Base-by-base conservation (phyloP, 1,140 invertebrate genomes). In the Tetragnatha versicolor region DNA sequence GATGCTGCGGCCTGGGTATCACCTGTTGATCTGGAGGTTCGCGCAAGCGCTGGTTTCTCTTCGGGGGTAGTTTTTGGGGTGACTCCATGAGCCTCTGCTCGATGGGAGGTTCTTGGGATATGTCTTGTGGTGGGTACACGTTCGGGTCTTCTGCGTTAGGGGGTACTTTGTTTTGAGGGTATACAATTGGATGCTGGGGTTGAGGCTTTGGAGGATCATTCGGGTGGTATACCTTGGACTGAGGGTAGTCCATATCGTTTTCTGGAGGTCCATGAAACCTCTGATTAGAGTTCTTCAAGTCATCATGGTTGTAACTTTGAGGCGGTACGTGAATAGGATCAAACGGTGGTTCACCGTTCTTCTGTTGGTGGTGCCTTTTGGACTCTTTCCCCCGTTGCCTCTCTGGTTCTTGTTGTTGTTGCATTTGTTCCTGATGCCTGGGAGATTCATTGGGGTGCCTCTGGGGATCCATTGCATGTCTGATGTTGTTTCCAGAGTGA, bases 11-110 rank as follows among this genome's bases (percentile, higher is more conserved):
- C 9, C 61, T 65, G 22, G 73, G 73, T 6, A 39, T 55, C 1
- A 53, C 35, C 33, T 77, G 73, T 31, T 65, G 60, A 10, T 77
- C 73, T 12, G 73, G 73, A n/a, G 73, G 73, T 22, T 77, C 51
- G 2, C 73, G 60, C 10, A 77, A n/a, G 2, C 73, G 31, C 33
- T 77, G 73, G 17, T 77, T 77, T 31, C 73, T 51, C 31, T 65
- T 61, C 0, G 70, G 70, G 5, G 73, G 73, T 3, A 39, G 14
- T 29, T 35, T 77, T 42, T 65, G 70, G 17, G 35, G 35, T 1
- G 47, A 27, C 6, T 73, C 70, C 7, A n/a, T 10, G 12, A 31
- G 20, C 17, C 25, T 20, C 10, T 5, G 7, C 25, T 29, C 20
- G 14, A 55, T 33, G n/a, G 25, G n/a, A 35, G 55, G 37, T 47